Evolutionary conservation across 92 coral and sea anemone species (phyloP).

Genomic region (Epizoanthus stellaris): DNA sequence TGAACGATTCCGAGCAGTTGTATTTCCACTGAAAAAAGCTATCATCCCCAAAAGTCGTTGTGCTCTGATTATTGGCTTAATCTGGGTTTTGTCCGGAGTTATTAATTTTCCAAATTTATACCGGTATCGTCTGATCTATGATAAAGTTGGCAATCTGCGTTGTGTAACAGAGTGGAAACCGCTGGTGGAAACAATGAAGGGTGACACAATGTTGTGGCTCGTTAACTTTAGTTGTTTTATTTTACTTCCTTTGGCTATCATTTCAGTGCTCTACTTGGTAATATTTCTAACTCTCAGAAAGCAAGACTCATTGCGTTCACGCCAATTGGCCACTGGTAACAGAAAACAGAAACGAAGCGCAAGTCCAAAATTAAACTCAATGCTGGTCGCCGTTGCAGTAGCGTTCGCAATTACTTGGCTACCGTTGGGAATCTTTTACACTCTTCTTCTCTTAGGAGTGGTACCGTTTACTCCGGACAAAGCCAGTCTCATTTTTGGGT

Average conservation of each 20-base stretch:
- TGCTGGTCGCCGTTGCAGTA: neutral
- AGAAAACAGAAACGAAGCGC: neutral
- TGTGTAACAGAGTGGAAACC: too few species aligned
- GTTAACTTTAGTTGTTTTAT: too few species aligned
- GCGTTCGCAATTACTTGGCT: constrained; percentile 21
- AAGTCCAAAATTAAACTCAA: constrained; percentile 7
- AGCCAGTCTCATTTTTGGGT: too few species aligned
- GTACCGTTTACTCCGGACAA: too few species aligned
- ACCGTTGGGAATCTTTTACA: neutral
- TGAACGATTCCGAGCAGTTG: constrained; percentile 31
- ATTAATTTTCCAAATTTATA: constrained; percentile 8
- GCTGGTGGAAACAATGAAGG: too few species aligned
- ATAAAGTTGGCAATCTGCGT: neutral
- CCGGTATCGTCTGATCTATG: neutral
- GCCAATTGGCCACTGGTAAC: neutral
- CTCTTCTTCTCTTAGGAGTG: too few species aligned
- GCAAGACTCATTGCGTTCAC: too few species aligned
- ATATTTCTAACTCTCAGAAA: too few species aligned
- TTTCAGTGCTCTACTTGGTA: too few species aligned
- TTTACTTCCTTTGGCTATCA: too few species aligned
- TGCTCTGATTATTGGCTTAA: neutral
- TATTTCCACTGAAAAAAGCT: constrained; percentile 15
- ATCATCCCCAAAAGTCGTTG: neutral
- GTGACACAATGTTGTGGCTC: too few species aligned
- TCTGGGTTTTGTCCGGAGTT: constrained; percentile 3